Evolutionary conservation across 1,140 invertebrate genomes (phyloP).

Genomic region (Tetraneura akinire): DNA sequence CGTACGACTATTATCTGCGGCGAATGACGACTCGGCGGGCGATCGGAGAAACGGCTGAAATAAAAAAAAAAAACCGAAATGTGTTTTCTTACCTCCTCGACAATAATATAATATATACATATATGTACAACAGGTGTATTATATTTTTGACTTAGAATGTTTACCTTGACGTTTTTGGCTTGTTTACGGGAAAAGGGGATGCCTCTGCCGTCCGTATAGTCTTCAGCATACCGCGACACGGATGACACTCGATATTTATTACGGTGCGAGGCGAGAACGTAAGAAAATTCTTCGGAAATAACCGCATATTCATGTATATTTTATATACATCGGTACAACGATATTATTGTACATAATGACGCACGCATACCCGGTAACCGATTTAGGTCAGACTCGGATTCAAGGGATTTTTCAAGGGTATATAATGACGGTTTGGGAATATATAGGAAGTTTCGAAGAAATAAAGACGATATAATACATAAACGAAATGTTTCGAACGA

Average conservation of each 20-base stretch:
- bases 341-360: too few species aligned
- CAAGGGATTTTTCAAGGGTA: too few species aligned
- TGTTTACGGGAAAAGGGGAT: not conserved
- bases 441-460: too few species aligned
- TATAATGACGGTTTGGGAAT: too few species aligned
- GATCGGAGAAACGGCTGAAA: not conserved
- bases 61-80: not conserved
- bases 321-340: too few species aligned
- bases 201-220: not conserved
- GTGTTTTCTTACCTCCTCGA: not conserved
- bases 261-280: not conserved
- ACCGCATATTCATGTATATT: not conserved
- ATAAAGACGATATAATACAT: too few species aligned
- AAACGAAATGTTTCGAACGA: too few species aligned
- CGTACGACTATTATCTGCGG: not conserved
- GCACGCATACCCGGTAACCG: too few species aligned
- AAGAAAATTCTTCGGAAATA: not conserved
- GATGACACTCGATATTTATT: slow-evolving; percentile 1
- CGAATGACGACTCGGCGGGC: too few species aligned
- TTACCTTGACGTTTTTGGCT: slow-evolving; percentile 20
- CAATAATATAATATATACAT: too few species aligned
- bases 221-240: not conserved
- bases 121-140: not conserved
- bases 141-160: slow-evolving; percentile 4
- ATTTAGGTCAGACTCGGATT: too few species aligned